These are phyloP conservation scores for Nerophis ophidion DNA, from an alignment of 2,113 vertebrate species.

Conservation along the genomic window DNA sequence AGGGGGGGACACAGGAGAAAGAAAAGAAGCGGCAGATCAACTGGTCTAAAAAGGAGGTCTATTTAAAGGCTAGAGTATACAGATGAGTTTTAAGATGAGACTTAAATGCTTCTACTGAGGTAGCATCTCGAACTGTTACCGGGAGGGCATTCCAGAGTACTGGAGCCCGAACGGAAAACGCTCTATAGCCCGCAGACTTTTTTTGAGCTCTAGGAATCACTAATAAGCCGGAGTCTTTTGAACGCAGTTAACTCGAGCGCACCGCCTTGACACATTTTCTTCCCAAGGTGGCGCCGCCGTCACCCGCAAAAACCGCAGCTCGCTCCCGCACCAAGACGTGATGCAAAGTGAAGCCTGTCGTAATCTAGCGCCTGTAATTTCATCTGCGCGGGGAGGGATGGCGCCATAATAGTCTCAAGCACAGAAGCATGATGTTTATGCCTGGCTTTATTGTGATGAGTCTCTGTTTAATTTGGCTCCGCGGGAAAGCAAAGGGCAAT, in stretches of 20 bases:
- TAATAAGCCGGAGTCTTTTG: too few species aligned
- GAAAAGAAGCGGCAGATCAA: too few species aligned
- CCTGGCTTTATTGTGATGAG: slow-evolving; percentile 66
- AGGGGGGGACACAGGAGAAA: too few species aligned
- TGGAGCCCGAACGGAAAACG: too few species aligned
- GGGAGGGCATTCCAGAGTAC: too few species aligned
- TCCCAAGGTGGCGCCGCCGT: slow-evolving; percentile 6
- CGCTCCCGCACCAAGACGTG: slow-evolving; percentile 26
- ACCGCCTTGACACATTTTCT: slow-evolving; percentile 30
- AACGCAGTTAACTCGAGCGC: slow-evolving; percentile 49
- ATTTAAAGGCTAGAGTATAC: too few species aligned
- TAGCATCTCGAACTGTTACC: too few species aligned
- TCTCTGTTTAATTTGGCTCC: slow-evolving; percentile 66
- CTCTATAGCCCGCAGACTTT: too few species aligned
- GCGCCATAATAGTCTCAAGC: slow-evolving; percentile 50
- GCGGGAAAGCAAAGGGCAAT: slow-evolving; percentile 48
- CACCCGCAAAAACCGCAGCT: slow-evolving; percentile 34
- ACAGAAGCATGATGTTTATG: slow-evolving; percentile 64
- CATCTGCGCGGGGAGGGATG: slow-evolving; percentile 43
- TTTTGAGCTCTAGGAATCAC: too few species aligned
- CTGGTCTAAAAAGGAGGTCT: too few species aligned
- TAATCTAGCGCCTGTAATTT: slow-evolving; percentile 53
- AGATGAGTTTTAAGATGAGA: too few species aligned
- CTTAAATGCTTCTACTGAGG: too few species aligned
- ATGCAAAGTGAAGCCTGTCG: slow-evolving; percentile 51